A percentile compares a stretch with the other conserved stretches of the same genome.
Evolutionary conservation across 1,140 invertebrate genomes (phyloP).

Genomic region (Drosophila novamexicana): DNA sequence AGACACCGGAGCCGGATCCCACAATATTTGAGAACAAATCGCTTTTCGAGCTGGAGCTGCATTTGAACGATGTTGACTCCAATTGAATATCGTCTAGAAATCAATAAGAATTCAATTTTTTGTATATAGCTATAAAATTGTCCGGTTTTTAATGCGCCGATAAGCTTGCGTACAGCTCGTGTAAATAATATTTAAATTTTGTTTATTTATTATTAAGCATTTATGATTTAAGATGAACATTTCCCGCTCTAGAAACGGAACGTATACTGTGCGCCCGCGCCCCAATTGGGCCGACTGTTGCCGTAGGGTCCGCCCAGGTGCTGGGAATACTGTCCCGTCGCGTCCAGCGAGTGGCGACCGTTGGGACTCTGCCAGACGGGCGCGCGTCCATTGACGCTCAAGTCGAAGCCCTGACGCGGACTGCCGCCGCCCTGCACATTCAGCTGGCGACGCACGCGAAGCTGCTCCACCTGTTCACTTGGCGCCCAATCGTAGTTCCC

Average conservation of each 20-base stretch:
- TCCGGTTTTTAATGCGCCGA: too few relatives aligned
- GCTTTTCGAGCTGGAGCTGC: conserved; percentile 3
- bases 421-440: conserved; percentile 64
- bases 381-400: conserved; percentile 61
- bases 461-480: neutral
- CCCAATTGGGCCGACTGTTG: conserved; percentile 67
- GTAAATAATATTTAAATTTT: neutral
- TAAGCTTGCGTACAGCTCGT: too few relatives aligned
- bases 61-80: conserved; percentile 22
- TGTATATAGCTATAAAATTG: too few relatives aligned
- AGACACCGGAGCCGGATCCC: conserved; percentile 51
- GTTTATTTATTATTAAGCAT: conserved; percentile 2
- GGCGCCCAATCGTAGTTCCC: neutral
- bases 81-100: neutral
- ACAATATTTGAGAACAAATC: conserved; percentile 53
- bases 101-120: too few relatives aligned
- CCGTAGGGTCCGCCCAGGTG: conserved; percentile 78
- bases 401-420: conserved; percentile 64
- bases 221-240: neutral
- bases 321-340: conserved; percentile 65
- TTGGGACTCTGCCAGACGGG: conserved; percentile 75
- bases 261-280: conserved; percentile 66
- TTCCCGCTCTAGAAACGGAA: conserved; percentile 49
- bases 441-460: conserved; percentile 54
- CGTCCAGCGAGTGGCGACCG: conserved; percentile 70